Evolutionary conservation across 2,888 invertebrate species (phyloP).

Genomic region (Netelia melanura): DNA sequence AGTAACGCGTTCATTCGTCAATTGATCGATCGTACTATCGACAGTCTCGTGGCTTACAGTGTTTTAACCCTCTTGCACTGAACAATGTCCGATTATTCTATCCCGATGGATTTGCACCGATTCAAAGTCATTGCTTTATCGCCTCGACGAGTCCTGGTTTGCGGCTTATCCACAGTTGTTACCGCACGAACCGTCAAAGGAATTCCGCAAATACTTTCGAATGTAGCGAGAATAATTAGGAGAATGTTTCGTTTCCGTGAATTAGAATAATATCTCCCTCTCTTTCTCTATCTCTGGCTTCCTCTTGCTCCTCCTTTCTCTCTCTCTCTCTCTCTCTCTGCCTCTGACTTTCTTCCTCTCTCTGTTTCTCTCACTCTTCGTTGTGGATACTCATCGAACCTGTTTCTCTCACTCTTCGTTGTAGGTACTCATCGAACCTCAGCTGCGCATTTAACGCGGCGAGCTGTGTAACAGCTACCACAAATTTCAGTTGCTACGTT

Average conservation of each 20-base stretch:
- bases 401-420: not conserved
- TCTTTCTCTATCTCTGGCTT: not conserved
- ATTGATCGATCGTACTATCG: not conserved
- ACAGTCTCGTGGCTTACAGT: not conserved
- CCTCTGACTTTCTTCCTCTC: no score
- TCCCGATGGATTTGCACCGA: conserved; percentile 22
- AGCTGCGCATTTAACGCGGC: conserved; percentile 24
- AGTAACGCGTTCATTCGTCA: not conserved
- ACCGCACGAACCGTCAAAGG: conserved; percentile 33
- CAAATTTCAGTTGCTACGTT: not conserved
- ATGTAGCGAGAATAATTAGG: conserved; percentile 54
- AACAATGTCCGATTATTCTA: conserved; percentile 42
- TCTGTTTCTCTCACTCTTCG: no score
- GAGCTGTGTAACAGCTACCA: conserved; percentile 16
- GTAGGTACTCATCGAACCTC: conserved; percentile 46
- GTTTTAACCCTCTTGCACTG: not conserved
- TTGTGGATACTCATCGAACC: no score
- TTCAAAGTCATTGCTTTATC: conserved; percentile 26
- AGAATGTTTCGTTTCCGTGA: conserved; percentile 39
- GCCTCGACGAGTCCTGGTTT: conserved; percentile 1
- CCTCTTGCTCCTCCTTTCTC: no score
- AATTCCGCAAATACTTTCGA: conserved; percentile 53
- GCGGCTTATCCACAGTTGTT: conserved; percentile 26
- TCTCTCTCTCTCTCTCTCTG: no score
- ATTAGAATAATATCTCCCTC: conserved; percentile 2